Conservation (phyloP, 1,140 invertebrate species). For the Laodelphax striatellus region DNA sequence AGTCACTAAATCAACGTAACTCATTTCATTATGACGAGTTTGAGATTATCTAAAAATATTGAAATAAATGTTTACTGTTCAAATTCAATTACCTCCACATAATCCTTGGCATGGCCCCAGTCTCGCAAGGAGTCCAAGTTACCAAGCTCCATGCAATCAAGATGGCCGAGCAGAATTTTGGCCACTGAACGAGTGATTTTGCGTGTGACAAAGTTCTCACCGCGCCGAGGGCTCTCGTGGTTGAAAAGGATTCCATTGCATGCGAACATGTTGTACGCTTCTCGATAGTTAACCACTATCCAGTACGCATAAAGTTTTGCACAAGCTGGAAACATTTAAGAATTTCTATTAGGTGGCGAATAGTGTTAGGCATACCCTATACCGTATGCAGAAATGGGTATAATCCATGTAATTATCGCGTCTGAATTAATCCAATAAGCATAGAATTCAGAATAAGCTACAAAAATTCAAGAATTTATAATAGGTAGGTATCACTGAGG, state of each 20-base stretch:
- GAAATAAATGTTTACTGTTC: no score
- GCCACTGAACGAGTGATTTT: conserved; percentile 97
- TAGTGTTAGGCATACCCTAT: no score
- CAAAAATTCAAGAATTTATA: no score
- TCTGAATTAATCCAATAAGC: no score
- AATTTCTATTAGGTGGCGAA: no score
- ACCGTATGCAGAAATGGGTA: no score
- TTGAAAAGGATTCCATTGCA: conserved; percentile 99
- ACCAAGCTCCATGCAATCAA: conserved; percentile 83
- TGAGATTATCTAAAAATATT: no score
- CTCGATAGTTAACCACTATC: conserved; percentile 97
- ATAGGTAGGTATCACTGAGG: no score
- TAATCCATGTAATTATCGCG: no score
- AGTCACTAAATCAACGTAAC: no score
- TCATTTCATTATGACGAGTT: no score
- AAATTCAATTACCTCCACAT: conserved; percentile 85
- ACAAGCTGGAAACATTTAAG: conserved; percentile 57
- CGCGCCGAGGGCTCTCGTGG: conserved; percentile 94
- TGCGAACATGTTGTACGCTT: conserved; percentile 96
- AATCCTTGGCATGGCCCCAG: conserved; percentile 99
- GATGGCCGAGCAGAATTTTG: conserved; percentile 82
- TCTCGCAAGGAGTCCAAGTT: conserved; percentile 94
- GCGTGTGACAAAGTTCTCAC: conserved; percentile 97
- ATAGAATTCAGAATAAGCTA: no score
- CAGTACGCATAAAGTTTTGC: conserved; percentile 98